Percentiles rank a stretch among this genome's conserved stretches.
These are phyloP conservation scores for Tenthredo amoena DNA, from an alignment of 2,888 invertebrate species.

Conservation along the genomic window DNA sequence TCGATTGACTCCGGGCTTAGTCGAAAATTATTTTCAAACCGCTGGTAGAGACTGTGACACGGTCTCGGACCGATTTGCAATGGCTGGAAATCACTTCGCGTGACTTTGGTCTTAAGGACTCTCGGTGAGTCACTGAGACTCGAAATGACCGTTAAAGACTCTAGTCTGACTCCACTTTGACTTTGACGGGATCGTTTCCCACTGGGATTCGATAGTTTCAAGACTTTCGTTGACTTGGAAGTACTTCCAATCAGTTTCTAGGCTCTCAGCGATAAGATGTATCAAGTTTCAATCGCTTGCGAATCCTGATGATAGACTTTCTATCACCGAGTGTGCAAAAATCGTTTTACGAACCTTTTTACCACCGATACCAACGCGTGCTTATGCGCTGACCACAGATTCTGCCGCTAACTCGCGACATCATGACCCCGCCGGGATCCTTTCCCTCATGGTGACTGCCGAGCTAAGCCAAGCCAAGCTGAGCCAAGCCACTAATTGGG, in stretches of 20 bases:
- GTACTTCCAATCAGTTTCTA: not conserved
- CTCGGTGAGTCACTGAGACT: not conserved
- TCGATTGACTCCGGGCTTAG: not conserved
- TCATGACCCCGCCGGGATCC: conserved; percentile 12
- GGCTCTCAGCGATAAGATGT: not conserved
- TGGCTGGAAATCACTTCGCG: not conserved
- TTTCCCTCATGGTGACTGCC: conserved; percentile 14
- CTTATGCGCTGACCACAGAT: not conserved
- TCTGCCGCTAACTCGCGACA: conserved; percentile 4
- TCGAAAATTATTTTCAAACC: not conserved
- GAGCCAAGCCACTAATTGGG: conserved; percentile 19
- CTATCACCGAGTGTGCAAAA: not conserved
- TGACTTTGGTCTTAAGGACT: not conserved
- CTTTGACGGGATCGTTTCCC: too few species aligned
- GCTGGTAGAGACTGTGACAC: not conserved
- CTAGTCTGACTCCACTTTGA: not conserved
- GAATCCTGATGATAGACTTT: not conserved
- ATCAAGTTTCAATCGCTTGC: not conserved
- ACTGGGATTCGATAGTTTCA: too few species aligned
- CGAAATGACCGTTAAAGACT: not conserved
- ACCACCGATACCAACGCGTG: not conserved
- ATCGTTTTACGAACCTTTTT: not conserved
- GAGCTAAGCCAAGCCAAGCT: not conserved
- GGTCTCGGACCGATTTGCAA: not conserved
- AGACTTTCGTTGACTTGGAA: not conserved